Evolutionary conservation across 2,888 invertebrate species (phyloP).

Genomic region (Acanthococcus lagerstroemiae): DNA sequence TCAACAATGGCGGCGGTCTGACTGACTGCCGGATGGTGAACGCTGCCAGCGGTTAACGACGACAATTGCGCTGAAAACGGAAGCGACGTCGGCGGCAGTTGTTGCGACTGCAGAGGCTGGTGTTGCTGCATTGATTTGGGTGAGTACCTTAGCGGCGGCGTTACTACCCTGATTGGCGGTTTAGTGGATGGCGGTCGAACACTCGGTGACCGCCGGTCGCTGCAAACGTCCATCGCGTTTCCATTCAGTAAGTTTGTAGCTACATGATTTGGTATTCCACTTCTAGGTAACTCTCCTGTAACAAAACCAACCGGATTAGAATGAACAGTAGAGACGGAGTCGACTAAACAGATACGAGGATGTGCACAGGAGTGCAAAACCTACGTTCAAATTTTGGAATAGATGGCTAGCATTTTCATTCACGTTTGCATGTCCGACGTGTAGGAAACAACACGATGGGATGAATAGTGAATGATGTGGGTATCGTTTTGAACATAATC

Average conservation of each 20-base stretch:
- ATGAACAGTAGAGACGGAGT: background rate
- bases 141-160: slow-evolving; percentile 8
- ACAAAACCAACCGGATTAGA: too few relatives aligned
- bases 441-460: too few relatives aligned
- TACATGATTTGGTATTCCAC: slow-evolving; percentile 5
- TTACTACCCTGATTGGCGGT: slow-evolving; percentile 14
- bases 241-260: slow-evolving; percentile 9
- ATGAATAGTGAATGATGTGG: too few relatives aligned
- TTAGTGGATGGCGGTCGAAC: slow-evolving; percentile 11
- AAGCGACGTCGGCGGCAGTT: slow-evolving; percentile 30
- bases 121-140: slow-evolving; percentile 10
- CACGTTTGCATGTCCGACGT: too few relatives aligned
- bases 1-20: slow-evolving; percentile 15
- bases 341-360: background rate
- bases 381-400: too few relatives aligned
- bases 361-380: too few relatives aligned
- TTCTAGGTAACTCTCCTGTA: slow-evolving; percentile 23
- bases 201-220: slow-evolving; percentile 14
- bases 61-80: slow-evolving; percentile 3
- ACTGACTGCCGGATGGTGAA: slow-evolving; percentile 28
- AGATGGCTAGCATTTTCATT: too few relatives aligned
- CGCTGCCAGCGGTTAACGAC: slow-evolving; percentile 28
- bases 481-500: too few relatives aligned
- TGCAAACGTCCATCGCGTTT: background rate
- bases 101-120: slow-evolving; percentile 5